Evolutionary conservation across 2,113 vertebrate species (phyloP), one percentile per base, ranked within the genome.

Genomic region (Centropristis striata): DNA sequence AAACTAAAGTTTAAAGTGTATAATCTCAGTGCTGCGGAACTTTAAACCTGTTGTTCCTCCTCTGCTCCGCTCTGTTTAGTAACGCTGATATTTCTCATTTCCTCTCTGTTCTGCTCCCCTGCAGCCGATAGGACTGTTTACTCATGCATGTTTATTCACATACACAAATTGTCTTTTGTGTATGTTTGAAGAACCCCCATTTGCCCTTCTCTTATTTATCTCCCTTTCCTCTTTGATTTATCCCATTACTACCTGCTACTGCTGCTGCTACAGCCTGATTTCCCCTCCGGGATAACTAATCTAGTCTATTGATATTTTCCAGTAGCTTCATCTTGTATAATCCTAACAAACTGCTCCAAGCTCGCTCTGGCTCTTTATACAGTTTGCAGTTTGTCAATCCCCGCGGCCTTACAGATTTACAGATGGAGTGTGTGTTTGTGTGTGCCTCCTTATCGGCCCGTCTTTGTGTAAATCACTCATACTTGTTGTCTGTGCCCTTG

Each of bases 301-400:
- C 64, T 51, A 14, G 4, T 58, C 65, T 75, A 81, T 81, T 77
- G 79, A 83, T 85, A 83, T 86, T 60, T 85, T 73, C 44, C 72
- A 53, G 67, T 18, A 54, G 72, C 81, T 82, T 72, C 61, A 63
- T 80, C 47, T 69, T 44, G 61, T 75, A 75, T 86, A 85, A 90
- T 80, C 79, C 72, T 25, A 66, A 80, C 72, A 80, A 86, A 70
- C 42, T n/a, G 73, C 84, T 67, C n/a, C 8, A 67, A 46, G 71
- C 61, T 59, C 67, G 9, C 46, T 57, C 42, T 47, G 32, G 60
- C 66, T 58, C 39, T 28, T 42, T 14, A 16, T 27, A 27, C 53
- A 23, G 42, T 66, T 69, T 80, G 44, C 21, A 54, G 47, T 72
- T 36, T 14, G 14, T 57, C 80, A 1, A 1, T 79, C 67, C 51